phyloP scores from a whole-genome alignment of 2,797 vertebrate genomes.

The Pseudocheirus occidentalis region DNA sequence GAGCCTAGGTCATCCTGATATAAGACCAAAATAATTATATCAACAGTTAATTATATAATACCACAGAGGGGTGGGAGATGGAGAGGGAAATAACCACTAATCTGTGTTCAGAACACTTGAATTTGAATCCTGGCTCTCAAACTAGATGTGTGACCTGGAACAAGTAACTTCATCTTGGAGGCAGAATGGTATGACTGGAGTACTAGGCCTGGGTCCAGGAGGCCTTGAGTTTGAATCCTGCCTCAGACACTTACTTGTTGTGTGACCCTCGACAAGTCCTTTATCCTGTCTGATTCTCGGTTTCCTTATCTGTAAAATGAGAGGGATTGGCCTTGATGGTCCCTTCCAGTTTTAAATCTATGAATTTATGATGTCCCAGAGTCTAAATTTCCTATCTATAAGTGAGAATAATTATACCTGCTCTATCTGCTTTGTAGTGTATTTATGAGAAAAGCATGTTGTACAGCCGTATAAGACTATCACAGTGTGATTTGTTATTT shows the following conservation, averaged over 20 bases:
- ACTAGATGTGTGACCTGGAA: neutral
- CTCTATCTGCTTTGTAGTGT: neutral
- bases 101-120: neutral
- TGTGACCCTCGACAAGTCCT: neutral
- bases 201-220: neutral
- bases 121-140: neutral
- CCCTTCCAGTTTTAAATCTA: neutral
- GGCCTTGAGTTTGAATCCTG: neutral
- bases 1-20: neutral
- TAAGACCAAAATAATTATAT: neutral
- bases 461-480: neutral
- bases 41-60: neutral
- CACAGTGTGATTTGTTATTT: neutral
- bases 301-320: neutral
- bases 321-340: neutral
- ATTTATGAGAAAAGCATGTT: neutral
- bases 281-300: neutral
- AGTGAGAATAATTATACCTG: neutral
- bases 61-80: neutral
- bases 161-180: neutral
- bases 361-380: neutral
- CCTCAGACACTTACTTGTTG: neutral
- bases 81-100: neutral
- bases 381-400: neutral
- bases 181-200: neutral